These are phyloP conservation scores for Centrocercus urophasianus DNA, from an alignment of 2,113 vertebrate species.

Conservation along the genomic window DNA sequence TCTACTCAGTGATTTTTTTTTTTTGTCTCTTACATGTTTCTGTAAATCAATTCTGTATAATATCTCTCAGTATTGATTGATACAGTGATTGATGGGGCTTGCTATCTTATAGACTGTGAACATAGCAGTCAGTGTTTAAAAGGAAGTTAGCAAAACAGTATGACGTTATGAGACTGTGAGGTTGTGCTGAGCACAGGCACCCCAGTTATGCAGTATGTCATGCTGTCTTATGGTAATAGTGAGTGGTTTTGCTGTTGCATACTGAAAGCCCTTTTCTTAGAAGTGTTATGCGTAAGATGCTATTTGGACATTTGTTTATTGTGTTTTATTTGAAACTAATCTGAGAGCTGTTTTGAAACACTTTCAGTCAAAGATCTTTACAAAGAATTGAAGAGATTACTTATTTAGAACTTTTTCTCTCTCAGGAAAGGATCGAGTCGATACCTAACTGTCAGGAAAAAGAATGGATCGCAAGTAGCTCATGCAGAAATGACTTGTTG, in stretches of 20 bases:
- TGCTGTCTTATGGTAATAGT: rapidly evolving
- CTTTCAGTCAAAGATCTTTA: not conserved
- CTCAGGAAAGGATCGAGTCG: conserved; percentile 87
- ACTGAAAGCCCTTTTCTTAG: not conserved
- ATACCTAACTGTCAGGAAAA: conserved; percentile 91
- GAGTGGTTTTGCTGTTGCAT: not conserved
- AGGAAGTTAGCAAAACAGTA: not conserved
- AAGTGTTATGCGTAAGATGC: not conserved
- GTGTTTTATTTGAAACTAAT: not conserved
- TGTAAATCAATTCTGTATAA: not conserved
- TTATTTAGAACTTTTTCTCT: not conserved
- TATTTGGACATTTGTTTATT: not conserved
- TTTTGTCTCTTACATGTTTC: not conserved
- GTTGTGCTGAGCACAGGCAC: rapidly evolving
- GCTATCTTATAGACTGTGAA: not conserved
- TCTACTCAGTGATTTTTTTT: not conserved
- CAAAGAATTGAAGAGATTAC: not conserved
- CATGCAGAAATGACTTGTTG: conserved; percentile 81
- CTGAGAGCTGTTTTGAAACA: not conserved
- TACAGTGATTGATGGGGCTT: not conserved
- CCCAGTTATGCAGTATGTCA: rapidly evolving
- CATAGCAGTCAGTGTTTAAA: not conserved
- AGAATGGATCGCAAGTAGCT: conserved; percentile 78
- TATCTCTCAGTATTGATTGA: not conserved
- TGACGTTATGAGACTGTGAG: not conserved